Percentiles rank a stretch among this genome's conserved stretches.
phyloP scores from a whole-genome alignment of 1,140 invertebrate species.

The Lycorma delicatula region DNA sequence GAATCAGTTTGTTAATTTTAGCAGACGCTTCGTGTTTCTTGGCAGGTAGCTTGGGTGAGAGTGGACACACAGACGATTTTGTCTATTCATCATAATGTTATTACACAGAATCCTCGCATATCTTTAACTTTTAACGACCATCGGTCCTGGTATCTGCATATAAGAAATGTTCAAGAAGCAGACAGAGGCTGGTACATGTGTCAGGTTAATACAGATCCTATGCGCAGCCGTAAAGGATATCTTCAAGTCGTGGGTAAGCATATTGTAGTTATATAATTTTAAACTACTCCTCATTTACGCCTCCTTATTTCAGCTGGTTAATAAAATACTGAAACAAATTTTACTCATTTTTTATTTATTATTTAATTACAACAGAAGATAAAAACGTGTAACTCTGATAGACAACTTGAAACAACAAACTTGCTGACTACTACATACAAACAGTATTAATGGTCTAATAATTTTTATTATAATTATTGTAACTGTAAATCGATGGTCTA shows the following conservation, averaged over 20 bases:
- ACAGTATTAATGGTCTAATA: too few relatives aligned
- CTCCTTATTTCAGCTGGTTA: too few relatives aligned
- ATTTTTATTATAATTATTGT: too few relatives aligned
- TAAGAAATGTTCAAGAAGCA: constrained; percentile 68
- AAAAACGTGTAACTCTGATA: too few relatives aligned
- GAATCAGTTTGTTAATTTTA: constrained; percentile 4
- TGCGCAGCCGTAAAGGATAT: constrained; percentile 74
- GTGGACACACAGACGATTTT: constrained; percentile 88
- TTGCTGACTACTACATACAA: too few relatives aligned
- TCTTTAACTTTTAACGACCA: constrained; percentile 79
- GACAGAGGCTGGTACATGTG: constrained; percentile 82
- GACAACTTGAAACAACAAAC: too few relatives aligned
- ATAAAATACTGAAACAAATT: too few relatives aligned
- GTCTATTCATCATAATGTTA: constrained; percentile 82
- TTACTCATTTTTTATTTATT: too few relatives aligned
- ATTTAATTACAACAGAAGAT: too few relatives aligned
- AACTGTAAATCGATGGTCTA: too few relatives aligned
- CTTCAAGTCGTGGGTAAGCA: constrained; percentile 26
- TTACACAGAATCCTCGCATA: constrained; percentile 80
- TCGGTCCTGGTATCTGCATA: constrained; percentile 79
- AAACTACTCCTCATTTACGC: too few relatives aligned
- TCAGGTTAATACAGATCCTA: constrained; percentile 78
- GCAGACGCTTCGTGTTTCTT: constrained; percentile 15
- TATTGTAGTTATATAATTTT: too few relatives aligned
- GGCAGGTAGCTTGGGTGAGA: constrained; percentile 80